phyloP scores from a whole-genome alignment of 2,797 vertebrate genomes.

The Liparis tanakae region DNA sequence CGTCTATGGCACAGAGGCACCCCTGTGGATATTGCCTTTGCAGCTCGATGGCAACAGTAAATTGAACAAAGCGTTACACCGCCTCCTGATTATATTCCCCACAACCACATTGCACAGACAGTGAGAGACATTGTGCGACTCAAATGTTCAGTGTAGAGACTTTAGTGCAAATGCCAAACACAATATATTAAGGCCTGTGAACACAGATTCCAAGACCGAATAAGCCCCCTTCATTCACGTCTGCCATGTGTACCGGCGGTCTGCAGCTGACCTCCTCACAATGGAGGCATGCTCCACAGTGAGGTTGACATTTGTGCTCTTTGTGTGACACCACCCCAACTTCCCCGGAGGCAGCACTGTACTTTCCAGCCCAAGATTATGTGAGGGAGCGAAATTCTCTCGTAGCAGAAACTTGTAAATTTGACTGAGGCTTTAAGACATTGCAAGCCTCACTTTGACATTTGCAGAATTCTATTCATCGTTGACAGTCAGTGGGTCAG shows the following conservation, averaged over 20 bases:
- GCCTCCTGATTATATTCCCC: slow-evolving; percentile 36
- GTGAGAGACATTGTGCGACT: slow-evolving; percentile 23
- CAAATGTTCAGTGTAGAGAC: slow-evolving; percentile 3
- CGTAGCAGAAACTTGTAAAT: not conserved
- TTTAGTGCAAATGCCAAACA: slow-evolving; percentile 8
- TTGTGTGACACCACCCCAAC: not conserved
- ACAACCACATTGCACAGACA: slow-evolving; percentile 26
- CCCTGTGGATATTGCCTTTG: slow-evolving; percentile 39
- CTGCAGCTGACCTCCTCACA: not conserved
- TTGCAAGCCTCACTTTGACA: not conserved
- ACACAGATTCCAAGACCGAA: not conserved
- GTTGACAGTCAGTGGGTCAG: too few species aligned
- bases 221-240: not conserved
- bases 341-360: not conserved
- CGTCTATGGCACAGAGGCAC: slow-evolving; percentile 1
- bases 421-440: not conserved
- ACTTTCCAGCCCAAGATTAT: not conserved
- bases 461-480: not conserved
- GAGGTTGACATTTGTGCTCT: not conserved
- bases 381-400: too few species aligned
- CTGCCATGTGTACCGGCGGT: slow-evolving; percentile 3
- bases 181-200: slow-evolving; percentile 8
- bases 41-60: slow-evolving; percentile 30
- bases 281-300: not conserved
- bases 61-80: slow-evolving; percentile 42